Evolutionary conservation across 2,113 vertebrate species (phyloP), one percentile per base, ranked within the genome.

Genomic region (Calidris pygmaea): DNA sequence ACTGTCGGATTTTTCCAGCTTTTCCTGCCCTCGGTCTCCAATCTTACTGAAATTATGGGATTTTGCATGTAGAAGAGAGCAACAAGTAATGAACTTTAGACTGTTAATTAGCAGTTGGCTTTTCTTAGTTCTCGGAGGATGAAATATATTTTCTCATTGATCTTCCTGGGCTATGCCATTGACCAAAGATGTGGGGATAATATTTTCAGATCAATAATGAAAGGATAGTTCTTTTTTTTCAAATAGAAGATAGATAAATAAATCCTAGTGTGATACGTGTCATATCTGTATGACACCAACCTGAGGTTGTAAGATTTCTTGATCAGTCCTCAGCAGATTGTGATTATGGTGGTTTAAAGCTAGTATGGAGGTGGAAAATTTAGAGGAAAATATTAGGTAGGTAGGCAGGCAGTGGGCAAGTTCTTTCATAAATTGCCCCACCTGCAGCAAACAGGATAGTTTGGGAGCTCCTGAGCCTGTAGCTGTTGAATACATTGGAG

Each of bases 21-120:
- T 76, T 79, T 83, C 14, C 35, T 91, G 10, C 27, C 10, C 4
- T 9, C 55, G 48, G 23, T 41, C 53, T 85, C 32, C 11, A 43
- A 7, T 62, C 62, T 45, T 53, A 43, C 19, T 73, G 22, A 78
- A 79, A 29, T 26, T 37, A 15, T 0, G 0, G 4, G 0, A 1
- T 29, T 50, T 77, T 74, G 27, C 39, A 72, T 10, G 24, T 29
- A 78, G 23, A 62, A 52, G 29, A 85, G 17, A 78, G 43, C 50
- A 88, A 11, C 20, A 52, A 47, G 10, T 55, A 68, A 60, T 9
- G 12, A 76, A 1, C 37, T 76, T 62, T 26, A 50, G 22, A 9
- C 53, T 32, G 7, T 66, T 65, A 48, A 13, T 84, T 62, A 19
- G 30, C 17, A 32, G 3, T 30, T 90, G 71, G 4, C 12, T 45